Evolutionary conservation across 2,888 invertebrate species (phyloP), one percentile per base, ranked within the genome.

Genomic region (Eilema depressum): DNA sequence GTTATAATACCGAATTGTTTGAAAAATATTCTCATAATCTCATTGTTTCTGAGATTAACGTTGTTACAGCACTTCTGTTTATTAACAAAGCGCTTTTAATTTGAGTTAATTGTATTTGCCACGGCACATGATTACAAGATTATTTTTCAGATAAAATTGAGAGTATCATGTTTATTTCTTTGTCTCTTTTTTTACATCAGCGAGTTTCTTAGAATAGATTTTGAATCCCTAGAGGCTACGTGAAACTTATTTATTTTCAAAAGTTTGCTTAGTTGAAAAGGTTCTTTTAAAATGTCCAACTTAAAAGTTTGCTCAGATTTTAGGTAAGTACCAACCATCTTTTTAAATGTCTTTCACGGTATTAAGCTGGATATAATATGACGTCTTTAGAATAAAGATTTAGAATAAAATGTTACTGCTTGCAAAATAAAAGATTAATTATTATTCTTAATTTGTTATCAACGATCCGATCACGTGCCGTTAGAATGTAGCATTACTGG

Each of bases 91-190:
- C 74, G 83, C 84, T 85, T 87, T 85, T 86, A 87, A 88, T 88
- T 87, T 84, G 83, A 88, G 85, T 86, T 89, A 86, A 88, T 88
- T 86, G 85, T 86, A 87, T 88, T 87, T 87, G 83, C 83, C 71
- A 79, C 85, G 84, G 88, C 75, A 85, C 85, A 87, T 88, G 85
- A 85, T 85, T 85, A 80, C 80, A 75, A 78, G 83, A 84, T 85
- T 86, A 82, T 83, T 86, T 84, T 84, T 83, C 78, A 78, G 85
- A 77, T 79, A 77, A 80, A 81, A 75, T 84, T 80, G 79, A 2
- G 76, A 75, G 78, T 79, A 77, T 41, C 37, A 64, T 81, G 76
- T 71, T 76, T 79, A 75, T 76, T 77, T 71, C 73, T 78, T 77
- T 77, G 77, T 84, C 69, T 70, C 47, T 73, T 66, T 77, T 78